Percentiles rank a stretch among this genome's conserved stretches.
These are phyloP conservation scores for Podotricha telesiphe DNA, from an alignment of 2,888 invertebrate species.

Conservation along the genomic window DNA sequence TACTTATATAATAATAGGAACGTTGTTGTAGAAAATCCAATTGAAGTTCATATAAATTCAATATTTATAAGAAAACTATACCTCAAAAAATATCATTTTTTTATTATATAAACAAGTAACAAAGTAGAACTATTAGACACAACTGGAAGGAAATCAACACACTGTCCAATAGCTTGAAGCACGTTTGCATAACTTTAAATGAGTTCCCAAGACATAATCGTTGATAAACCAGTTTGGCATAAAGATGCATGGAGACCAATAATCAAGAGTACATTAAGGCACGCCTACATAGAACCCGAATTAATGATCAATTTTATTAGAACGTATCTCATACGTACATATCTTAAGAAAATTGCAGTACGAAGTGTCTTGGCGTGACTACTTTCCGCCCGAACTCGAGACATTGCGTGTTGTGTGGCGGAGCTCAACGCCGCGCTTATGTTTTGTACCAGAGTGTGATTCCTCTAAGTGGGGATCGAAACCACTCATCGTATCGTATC, in stretches of 20 bases:
- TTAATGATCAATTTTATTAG: background rate
- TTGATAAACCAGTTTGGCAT: slow-evolving; percentile 22
- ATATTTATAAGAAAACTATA: no score
- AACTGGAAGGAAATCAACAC: slow-evolving; percentile 8
- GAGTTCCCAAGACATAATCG: slow-evolving; percentile 25
- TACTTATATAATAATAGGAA: no score
- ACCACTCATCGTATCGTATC: no score
- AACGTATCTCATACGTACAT: background rate
- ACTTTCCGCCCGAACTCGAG: no score
- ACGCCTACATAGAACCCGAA: slow-evolving; percentile 14
- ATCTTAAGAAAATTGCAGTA: no score
- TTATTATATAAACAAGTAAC: background rate
- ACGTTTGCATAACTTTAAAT: slow-evolving; percentile 15
- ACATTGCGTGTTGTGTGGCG: no score
- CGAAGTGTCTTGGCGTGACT: no score
- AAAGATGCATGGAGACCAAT: slow-evolving; percentile 14
- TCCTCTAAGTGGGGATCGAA: no score
- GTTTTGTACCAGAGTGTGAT: no score
- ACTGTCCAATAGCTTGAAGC: slow-evolving; percentile 10
- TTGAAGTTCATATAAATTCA: no score
- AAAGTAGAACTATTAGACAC: background rate
- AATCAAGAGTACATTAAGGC: slow-evolving; percentile 1
- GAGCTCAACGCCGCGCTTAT: no score
- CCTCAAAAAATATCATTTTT: background rate
- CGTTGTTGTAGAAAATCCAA: no score